Conservation (phyloP, 92 coral and sea anemone genomes). For the Isaurus tuberculatus region DNA sequence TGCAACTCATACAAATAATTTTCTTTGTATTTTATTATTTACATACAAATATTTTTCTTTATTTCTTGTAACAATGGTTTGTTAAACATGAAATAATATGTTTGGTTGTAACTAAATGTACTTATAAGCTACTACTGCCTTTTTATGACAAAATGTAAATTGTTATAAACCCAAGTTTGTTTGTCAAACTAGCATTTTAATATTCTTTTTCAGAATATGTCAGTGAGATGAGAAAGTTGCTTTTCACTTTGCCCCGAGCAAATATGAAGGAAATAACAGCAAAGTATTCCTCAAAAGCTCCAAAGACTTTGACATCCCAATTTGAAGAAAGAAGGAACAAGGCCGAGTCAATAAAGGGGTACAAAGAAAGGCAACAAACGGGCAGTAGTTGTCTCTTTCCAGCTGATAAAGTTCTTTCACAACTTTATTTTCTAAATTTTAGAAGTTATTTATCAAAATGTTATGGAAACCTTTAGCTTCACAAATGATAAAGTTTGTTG, state of each 20-base stretch:
- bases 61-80: neutral
- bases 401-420: neutral
- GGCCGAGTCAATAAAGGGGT: neutral
- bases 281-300: neutral
- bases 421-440: neutral
- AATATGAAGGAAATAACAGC: neutral
- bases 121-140: neutral
- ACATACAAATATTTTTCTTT: neutral
- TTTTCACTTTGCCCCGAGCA: conserved; percentile 5
- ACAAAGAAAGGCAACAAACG: neutral
- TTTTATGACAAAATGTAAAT: neutral
- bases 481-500: neutral
- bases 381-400: neutral
- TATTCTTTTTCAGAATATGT: neutral
- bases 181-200: neutral
- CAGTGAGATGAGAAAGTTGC: neutral
- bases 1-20: neutral
- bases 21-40: neutral
- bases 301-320: neutral
- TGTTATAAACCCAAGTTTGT: neutral
- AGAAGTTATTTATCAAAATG: neutral
- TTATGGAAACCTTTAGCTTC: neutral
- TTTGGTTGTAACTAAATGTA: neutral
- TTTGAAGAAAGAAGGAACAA: neutral
- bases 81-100: neutral